Evolutionary conservation across 2,888 invertebrate species (phyloP), one percentile per base, ranked within the genome.

Genomic region (Temnothorax ravouxi): DNA sequence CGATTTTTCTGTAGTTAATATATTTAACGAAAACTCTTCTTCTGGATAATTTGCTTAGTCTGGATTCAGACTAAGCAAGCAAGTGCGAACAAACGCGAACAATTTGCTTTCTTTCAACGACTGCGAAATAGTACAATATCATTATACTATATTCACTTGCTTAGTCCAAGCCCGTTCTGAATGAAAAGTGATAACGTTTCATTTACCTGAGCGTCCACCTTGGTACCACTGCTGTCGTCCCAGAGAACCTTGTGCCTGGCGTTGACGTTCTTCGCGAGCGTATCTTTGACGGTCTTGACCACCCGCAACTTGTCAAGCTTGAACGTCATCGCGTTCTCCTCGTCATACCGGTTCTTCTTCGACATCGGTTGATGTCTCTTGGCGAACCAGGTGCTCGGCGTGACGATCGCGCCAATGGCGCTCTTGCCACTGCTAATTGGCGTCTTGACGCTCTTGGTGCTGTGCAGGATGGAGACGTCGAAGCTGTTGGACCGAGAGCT

Each of bases 401-500:
- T 95, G 47, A 91, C 86, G 1, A 84, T 72, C 62, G 92, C 82
- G 15, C 92, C 85, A 11, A 87, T 83, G 25, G 83, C 64, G 29
- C 71, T 62, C 52, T 88, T 88, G 34, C 84, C 56, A n/a, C 77
- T 79, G 8, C 72, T 77, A 9, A 64, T 41, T 0, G 88, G 62
- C 47, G 84, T 86, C 44, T 92, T 86, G 29, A 29, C 3, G 95
- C 95, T 85, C 92, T 91, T 92, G n/a, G 93, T 92, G 3, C 93
- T 96, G 86, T 96, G 96, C 59, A 98, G 95, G 34, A 97, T 96
- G 29, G 98, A 97, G 0, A 97, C 96, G 94, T 98, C 98, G 92
- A 98, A 98, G 94, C 98, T 98, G 94, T 97, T 98, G 21, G 98
- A 98, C 77, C 98, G 96, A 93, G 96, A 97, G 87, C 97, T 97